Conservation (phyloP, 2,888 invertebrate species). For the Monopis laevigella region DNA sequence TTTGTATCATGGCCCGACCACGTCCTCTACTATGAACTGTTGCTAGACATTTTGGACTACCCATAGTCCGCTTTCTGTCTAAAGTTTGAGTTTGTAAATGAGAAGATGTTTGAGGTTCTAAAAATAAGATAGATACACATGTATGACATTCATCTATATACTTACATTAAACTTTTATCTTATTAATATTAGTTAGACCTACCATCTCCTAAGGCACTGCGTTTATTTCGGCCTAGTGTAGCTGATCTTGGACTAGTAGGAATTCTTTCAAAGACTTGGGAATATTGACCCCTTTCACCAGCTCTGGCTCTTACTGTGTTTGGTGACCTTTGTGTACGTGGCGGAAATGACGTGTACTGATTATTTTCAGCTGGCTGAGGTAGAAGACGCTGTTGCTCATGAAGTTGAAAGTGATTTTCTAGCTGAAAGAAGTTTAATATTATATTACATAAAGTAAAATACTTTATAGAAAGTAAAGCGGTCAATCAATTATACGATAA, state of each 20-base stretch:
- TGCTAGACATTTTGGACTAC: constrained; percentile 45
- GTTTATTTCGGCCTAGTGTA: constrained; percentile 49
- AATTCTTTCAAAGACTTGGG: constrained; percentile 65
- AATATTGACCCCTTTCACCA: constrained; percentile 58
- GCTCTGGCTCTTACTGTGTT: constrained; percentile 49
- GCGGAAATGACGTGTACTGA: constrained; percentile 59
- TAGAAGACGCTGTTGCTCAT: constrained; percentile 55
- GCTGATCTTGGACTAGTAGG: constrained; percentile 62
- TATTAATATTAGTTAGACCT: constrained; percentile 19
- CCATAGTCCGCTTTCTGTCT: constrained; percentile 40
- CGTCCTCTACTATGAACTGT: constrained; percentile 49
- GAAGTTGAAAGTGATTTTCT: constrained; percentile 58
- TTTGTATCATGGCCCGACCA: constrained; percentile 35
- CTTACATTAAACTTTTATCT: no score
- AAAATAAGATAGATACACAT: neutral
- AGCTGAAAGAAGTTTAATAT: constrained; percentile 27
- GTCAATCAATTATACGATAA: neutral
- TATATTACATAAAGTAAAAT: neutral
- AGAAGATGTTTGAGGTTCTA: constrained; percentile 59
- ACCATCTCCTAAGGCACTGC: constrained; percentile 47
- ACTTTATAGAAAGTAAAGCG: neutral
- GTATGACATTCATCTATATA: neutral
- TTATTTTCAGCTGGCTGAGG: constrained; percentile 53
- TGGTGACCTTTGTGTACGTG: constrained; percentile 36
- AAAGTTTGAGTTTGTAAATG: constrained; percentile 57